Evolutionary conservation across 2,888 invertebrate species (phyloP).

Genomic region (Caenorhabditis sp.): DNA sequence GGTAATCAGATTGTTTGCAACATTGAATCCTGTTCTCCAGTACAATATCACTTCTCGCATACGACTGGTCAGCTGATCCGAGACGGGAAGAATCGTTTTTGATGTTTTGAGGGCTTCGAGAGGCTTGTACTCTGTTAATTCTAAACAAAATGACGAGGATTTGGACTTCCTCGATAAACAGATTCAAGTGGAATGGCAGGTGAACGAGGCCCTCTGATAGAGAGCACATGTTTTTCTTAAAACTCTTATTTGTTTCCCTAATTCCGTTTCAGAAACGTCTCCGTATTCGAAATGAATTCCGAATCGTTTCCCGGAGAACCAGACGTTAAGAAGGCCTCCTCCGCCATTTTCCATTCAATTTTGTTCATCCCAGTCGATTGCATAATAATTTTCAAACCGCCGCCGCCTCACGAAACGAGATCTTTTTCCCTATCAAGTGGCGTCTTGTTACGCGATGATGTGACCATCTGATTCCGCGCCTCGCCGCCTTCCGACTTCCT

Average conservation of each 20-base stretch:
- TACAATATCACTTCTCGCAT: not conserved
- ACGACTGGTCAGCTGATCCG: not conserved
- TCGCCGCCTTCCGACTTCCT: conserved; percentile 5
- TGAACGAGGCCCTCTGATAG: too few relatives aligned
- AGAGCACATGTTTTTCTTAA: conserved; percentile 6
- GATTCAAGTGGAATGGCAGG: too few relatives aligned
- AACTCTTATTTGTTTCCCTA: not conserved
- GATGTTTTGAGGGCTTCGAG: not conserved
- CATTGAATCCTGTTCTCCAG: not conserved
- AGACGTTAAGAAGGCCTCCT: conserved; percentile 33
- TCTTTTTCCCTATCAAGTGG: conserved; percentile 54
- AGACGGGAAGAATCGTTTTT: not conserved
- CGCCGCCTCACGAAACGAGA: conserved; percentile 47
- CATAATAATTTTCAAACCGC: conserved; percentile 54
- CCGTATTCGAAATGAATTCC: too few relatives aligned
- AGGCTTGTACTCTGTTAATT: too few relatives aligned
- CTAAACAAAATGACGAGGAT: too few relatives aligned
- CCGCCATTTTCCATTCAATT: conserved; percentile 35
- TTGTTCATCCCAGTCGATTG: conserved; percentile 49
- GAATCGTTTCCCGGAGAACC: conserved; percentile 23
- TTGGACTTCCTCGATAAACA: too few relatives aligned
- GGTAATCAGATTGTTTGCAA: not conserved
- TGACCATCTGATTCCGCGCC: conserved; percentile 47
- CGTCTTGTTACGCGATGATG: conserved; percentile 52
- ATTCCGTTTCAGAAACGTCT: too few relatives aligned